Base-by-base conservation (phyloP, 2,888 invertebrate species). In the Archaeoteleia sp. region DNA sequence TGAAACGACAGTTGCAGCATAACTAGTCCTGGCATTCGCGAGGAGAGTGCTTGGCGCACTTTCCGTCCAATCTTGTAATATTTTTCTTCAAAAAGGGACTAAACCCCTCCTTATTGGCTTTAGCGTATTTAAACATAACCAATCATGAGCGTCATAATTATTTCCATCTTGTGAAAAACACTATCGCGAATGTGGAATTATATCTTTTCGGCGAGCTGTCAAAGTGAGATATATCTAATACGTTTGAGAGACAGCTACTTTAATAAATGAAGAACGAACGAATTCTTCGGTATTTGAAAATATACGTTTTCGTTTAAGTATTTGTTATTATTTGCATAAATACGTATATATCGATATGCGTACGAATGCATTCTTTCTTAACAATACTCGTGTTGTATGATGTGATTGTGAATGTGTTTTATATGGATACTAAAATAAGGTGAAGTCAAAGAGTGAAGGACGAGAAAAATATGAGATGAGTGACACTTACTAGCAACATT, bases 11-110 rank as follows among this genome's bases (percentile, higher is more conserved):
- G 80, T 77, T 75, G 75, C 72, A 78, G 73, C 83, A 82, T 77
- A 82, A 82, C 79, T 79, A 79, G 78, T 76, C 74, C 78, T 80
- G 78, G 78, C 80, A 77, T 78, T 80, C 82, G 76, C 80, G 80
- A 79, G 79, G 76, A 72, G 78, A 77, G 74, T 74, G 74, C 74
- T 75, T 60, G 66, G 67, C 60, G 67, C 61, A 54, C 62, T 68
- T 70, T 51, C 40, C 40, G 35, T 65, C 55, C 55, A 51, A 54
- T 62, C 69, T 45, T 25, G 69, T 63, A 51, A 46, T 49, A 34
- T 53, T 46, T 29, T 67, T 61, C 62, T 45, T 63, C 69, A 1
- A 17, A 54, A 46, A 60, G 6, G 34, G 34, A 14, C n/a, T 10
- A 51, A 37, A 43, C 20, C 20, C 5, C 20, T 14, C 2, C 23